Evolutionary conservation across 2,888 invertebrate genomes (phyloP).

Genomic region (Encarsia formosa): DNA sequence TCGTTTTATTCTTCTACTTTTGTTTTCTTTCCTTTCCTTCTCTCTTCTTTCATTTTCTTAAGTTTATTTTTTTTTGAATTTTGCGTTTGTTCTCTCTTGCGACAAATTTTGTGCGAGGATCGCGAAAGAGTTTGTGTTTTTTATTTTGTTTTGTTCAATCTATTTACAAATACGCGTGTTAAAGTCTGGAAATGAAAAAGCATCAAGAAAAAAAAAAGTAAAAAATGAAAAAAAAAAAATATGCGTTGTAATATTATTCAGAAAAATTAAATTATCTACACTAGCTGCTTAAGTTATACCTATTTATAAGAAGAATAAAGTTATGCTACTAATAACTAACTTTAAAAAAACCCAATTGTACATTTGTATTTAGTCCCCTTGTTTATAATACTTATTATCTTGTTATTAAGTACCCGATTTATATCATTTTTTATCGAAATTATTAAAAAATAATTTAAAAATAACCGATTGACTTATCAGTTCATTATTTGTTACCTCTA

Average conservation of each 20-base stretch:
- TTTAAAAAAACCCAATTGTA: slow-evolving; percentile 47
- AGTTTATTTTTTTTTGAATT: slow-evolving; percentile 23
- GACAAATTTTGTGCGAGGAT: slow-evolving; percentile 26
- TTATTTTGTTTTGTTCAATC: slow-evolving; percentile 24
- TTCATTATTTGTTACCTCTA: slow-evolving; percentile 9
- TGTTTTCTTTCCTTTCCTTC: slow-evolving; percentile 25
- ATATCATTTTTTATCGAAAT: slow-evolving; percentile 53
- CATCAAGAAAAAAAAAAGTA: slow-evolving; percentile 33
- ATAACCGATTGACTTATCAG: slow-evolving; percentile 33
- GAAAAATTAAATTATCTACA: slow-evolving; percentile 46
- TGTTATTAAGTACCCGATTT: slow-evolving; percentile 52
- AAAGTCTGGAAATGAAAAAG: slow-evolving; percentile 23
- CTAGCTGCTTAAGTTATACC: slow-evolving; percentile 45
- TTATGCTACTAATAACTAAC: slow-evolving; percentile 48
- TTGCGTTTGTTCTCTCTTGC: slow-evolving; percentile 31
- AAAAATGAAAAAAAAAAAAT: slow-evolving; percentile 34
- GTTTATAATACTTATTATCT: slow-evolving; percentile 52
- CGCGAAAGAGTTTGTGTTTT: slow-evolving; percentile 29
- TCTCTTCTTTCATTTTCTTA: slow-evolving; percentile 27
- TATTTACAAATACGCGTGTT: slow-evolving; percentile 26
- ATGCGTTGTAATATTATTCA: slow-evolving; percentile 31
- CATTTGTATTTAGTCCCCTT: slow-evolving; percentile 52
- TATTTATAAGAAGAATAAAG: slow-evolving; percentile 43
- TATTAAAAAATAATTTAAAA: slow-evolving; percentile 52
- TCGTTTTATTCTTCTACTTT: slow-evolving; percentile 23